Evolutionary conservation across 2,888 invertebrate genomes (phyloP), one percentile per base, ranked within the genome.

Genomic region (Drosophila lutescens): DNA sequence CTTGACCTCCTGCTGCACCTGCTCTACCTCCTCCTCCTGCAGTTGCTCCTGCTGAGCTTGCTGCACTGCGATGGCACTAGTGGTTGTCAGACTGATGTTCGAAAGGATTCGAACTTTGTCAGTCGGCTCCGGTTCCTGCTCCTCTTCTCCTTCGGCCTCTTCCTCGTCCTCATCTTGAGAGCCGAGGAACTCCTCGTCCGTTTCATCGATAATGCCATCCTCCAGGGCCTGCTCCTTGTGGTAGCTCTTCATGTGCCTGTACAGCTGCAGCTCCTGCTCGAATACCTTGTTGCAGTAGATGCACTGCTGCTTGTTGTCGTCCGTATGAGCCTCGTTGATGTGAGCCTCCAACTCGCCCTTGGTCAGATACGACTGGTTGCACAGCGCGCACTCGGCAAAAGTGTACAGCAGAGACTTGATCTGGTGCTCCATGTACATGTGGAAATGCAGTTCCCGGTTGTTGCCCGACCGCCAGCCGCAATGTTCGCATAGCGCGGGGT

Each of bases 341-440:
- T 97, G 97, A 87, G 95, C 94, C 0, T 94, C 93, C 44, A 97
- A 92, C n/a, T 95, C 93, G 4, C 93, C 93, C 85, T 95, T 94
- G 69, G 95, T 95, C n/a, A 96, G 90, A 17, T 96, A 97, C 49
- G 97, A 93, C 49, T 88, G 82, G 89, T 95, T 96, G 89, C 97
- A 97, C 54, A 94, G 92, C 66, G 94, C 94, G 90, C 97, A 97
- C 90, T 96, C 96, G 0, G 97, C 97, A 89, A 97, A 97, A 61
- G 93, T 93, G 90, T 95, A 95, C 55, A 94, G 93, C 51, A 94
- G 92, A 2, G 96, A 95, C 8, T 96, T 95, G 38, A 97, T 93
- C 67, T 95, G 95, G 92, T 97, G 97, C 86, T 96, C 96, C 1
- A 95, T 94, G 80, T 95, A 96, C 90, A 96, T 92, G 90, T 97